Evolutionary conservation across 2,113 vertebrate species (phyloP), one percentile per base, ranked within the genome.

Genomic region (Orycteropus afer): DNA sequence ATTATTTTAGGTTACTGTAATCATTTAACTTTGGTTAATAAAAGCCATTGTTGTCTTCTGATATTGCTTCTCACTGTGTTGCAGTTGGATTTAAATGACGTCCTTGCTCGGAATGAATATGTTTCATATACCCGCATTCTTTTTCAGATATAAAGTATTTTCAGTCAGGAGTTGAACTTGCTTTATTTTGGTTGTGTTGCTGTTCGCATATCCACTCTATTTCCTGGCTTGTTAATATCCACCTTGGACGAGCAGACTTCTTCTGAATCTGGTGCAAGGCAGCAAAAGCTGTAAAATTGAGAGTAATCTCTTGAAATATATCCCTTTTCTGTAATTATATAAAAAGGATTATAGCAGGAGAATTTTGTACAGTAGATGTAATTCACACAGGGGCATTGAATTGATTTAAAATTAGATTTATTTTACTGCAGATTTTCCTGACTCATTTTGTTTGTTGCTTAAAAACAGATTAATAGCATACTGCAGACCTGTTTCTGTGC

Each of bases 121-220:
- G n/a, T n/a, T n/a, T n/a, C n/a, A n/a, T n/a, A n/a, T n/a, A n/a
- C n/a, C n/a, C n/a, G n/a, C n/a, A n/a, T n/a, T n/a, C 7, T 87
- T 90, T 94, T 17, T 59, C 91, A 53, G 89, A 86, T 81, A 34
- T 45, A 37, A 91, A 32, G 92, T 96, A 93, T 96, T 98, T 98
- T 97, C 42, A 73, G 45, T 27, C 23, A 77, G 76, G 65, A 80
- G 51, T 80, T 84, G 85, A 29, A 29, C 1, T 65, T 69, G 65
- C 49, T 59, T 90, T 91, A n/a, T 89, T 89, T 65, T 7, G 0
- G 81, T 55, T 61, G 13, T 51, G 8, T 76, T 69, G 4, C 63
- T 53, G 5, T 88, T 89, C 67, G 55, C 27, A 79, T 77, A 57
- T 86, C 88, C 45, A 57, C 51, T 94, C 0, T 80, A 14, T 89